Evolutionary conservation across 2,797 vertebrate species (phyloP).

Genomic region (Acrossocheilus fasciatus): DNA sequence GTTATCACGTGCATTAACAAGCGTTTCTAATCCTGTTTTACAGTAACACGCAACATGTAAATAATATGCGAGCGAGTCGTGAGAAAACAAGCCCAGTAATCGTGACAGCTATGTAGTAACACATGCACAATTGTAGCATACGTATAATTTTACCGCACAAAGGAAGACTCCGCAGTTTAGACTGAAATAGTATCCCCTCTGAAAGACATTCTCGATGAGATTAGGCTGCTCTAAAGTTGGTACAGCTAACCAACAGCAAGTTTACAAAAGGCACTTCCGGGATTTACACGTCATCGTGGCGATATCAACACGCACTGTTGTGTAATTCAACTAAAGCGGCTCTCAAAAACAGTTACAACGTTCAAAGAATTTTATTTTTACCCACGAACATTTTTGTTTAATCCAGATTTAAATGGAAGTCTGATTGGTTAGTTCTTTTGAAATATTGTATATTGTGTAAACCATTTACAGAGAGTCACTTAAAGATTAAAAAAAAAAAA

Average conservation of each 20-base stretch:
- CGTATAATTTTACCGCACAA: conserved; percentile 28
- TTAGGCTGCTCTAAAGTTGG: not conserved
- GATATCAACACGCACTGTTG: conserved; percentile 23
- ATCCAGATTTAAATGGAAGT: not conserved
- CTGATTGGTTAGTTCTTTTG: not conserved
- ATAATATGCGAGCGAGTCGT: not conserved
- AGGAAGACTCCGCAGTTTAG: conserved; percentile 14
- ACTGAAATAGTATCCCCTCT: not conserved
- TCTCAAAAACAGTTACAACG: not conserved
- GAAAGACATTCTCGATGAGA: conserved; percentile 13
- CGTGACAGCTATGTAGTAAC: not conserved
- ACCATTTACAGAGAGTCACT: not conserved
- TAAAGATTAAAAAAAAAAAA: not conserved
- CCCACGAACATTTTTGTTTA: not conserved
- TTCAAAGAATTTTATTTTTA: not conserved
- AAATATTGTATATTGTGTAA: not conserved
- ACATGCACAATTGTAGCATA: not conserved
- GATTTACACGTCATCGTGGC: not conserved
- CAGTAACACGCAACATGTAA: not conserved
- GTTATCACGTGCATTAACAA: not conserved
- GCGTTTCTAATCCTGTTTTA: not conserved
- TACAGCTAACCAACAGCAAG: conserved; percentile 32
- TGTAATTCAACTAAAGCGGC: not conserved
- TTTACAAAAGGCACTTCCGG: conserved; percentile 56
- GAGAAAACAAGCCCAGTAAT: not conserved